Evolutionary conservation across 2,888 invertebrate genomes (phyloP).

Genomic region (Epinotia bilunana): DNA sequence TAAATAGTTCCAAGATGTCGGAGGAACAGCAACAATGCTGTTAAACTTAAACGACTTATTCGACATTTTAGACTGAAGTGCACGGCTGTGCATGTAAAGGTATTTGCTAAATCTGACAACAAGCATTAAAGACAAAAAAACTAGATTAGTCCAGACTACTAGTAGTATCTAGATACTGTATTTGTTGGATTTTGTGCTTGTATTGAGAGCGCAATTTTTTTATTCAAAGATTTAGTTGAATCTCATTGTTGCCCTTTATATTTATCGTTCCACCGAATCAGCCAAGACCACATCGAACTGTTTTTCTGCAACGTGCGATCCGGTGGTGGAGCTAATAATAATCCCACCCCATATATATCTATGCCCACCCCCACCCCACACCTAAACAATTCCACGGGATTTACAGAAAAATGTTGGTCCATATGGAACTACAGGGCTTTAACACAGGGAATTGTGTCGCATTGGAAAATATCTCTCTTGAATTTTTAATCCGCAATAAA

Average conservation of each 20-base stretch:
- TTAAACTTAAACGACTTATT: not conserved
- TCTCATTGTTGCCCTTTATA: not conserved
- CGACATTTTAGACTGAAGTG: not conserved
- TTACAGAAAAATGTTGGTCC: slow-evolving; percentile 8
- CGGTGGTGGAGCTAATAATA: slow-evolving; percentile 2
- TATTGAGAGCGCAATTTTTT: slow-evolving; percentile 4
- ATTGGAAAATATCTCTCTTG: not conserved
- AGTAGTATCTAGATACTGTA: not conserved
- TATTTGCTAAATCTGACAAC: not conserved
- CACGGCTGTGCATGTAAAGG: not conserved
- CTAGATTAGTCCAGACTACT: not conserved
- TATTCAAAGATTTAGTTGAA: not conserved
- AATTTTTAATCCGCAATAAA: slow-evolving; percentile 12
- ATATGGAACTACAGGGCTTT: not conserved
- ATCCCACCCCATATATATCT: too few relatives aligned
- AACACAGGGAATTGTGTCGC: slow-evolving; percentile 11
- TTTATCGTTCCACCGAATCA: not conserved
- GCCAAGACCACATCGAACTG: slow-evolving; percentile 2
- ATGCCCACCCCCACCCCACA: too few relatives aligned
- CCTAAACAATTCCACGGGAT: slow-evolving; percentile 5
- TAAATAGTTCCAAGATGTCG: not conserved
- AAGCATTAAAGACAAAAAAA: not conserved
- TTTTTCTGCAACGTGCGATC: slow-evolving; percentile 4
- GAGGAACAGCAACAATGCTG: not conserved
- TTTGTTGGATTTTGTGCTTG: slow-evolving; percentile 15